Conservation (phyloP, 2,113 vertebrate genomes). For the Charina bottae region DNA sequence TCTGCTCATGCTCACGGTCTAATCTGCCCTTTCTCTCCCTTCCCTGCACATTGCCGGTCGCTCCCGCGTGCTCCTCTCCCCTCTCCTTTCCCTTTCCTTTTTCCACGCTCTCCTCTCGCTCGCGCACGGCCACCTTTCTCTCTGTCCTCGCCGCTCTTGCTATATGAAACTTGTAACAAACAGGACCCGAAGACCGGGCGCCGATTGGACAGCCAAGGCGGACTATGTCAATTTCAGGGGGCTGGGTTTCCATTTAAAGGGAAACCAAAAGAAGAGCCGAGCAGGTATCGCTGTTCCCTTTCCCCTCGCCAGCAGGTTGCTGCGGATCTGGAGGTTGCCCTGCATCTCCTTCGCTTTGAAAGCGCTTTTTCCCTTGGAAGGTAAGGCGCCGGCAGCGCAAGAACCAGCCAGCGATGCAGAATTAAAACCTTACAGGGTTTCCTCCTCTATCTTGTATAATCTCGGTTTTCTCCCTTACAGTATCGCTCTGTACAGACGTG, state of each 20-base stretch:
- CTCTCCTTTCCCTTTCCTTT: neutral
- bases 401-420: neutral
- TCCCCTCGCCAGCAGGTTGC: neutral
- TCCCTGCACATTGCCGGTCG: neutral
- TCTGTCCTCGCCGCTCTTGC: neutral
- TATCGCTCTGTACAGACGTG: neutral
- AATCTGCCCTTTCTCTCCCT: neutral
- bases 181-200: slow-evolving; percentile 32
- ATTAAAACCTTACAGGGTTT: neutral
- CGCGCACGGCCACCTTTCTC: neutral
- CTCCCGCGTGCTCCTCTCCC: neutral
- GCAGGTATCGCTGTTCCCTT: neutral
- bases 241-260: slow-evolving; percentile 68
- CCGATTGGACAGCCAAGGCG: slow-evolving; percentile 54
- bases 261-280: slow-evolving; percentile 31
- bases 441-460: too few relatives aligned
- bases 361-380: too few relatives aligned
- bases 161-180: slow-evolving; percentile 58
- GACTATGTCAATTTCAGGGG: slow-evolving; percentile 50
- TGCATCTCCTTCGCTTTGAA: neutral
- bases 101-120: neutral
- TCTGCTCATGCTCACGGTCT: slow-evolving; percentile 16
- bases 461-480: neutral
- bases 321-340: neutral
- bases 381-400: neutral